Evolutionary conservation across 2,113 vertebrate genomes (phyloP), one percentile per base, ranked within the genome.

Genomic region (Tichodroma muraria): DNA sequence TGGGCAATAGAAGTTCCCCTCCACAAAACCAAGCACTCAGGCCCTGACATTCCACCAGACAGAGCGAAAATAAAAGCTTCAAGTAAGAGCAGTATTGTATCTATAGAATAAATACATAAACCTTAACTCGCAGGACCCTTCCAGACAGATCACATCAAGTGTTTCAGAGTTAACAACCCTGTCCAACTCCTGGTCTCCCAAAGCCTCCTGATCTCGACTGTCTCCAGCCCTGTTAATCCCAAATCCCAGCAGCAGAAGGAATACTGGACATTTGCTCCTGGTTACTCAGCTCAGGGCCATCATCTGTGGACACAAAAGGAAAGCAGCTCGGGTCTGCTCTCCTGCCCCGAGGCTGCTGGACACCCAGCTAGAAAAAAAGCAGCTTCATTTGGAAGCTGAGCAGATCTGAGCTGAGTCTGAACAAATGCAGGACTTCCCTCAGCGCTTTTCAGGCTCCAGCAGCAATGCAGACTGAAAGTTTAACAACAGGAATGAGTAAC

Each of bases 371-470:
- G 24, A 42, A 93, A 92, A 93, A 92, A 90, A 94, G 80, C 76
- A 75, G 79, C 94, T 94, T 80, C 80, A 68, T 93, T 90, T 92
- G 92, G 94, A 84, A 88, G 76, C 90, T 83, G 82, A 85, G 77
- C 79, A 93, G 80, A 56, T 40, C 63, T 50, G 63, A 73, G 17
- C 64, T 45, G 92, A 77, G 85, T 10, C 4, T 0, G 75, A 61
- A 88, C 59, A 80, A 59, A 80, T 1, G 22, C 68, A 77, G 82
- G 60, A 6, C 56, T 44, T 38, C 56, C 28, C 54, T 47, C 15
- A 52, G 88, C 47, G 59, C 92, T 80, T 40, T 2, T 3, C 69
- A 80, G 85, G 80, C 53, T 53, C 57, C 81, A 44, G 72, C 40
- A 87, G 6, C n/a, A 68, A 38, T 8, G 22, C 38, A 81, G 52